A percentile compares a stretch with the other conserved stretches of the same genome.
Conservation (phyloP, 1,140 invertebrate species). For the Harlomillsia oculata region DNA sequence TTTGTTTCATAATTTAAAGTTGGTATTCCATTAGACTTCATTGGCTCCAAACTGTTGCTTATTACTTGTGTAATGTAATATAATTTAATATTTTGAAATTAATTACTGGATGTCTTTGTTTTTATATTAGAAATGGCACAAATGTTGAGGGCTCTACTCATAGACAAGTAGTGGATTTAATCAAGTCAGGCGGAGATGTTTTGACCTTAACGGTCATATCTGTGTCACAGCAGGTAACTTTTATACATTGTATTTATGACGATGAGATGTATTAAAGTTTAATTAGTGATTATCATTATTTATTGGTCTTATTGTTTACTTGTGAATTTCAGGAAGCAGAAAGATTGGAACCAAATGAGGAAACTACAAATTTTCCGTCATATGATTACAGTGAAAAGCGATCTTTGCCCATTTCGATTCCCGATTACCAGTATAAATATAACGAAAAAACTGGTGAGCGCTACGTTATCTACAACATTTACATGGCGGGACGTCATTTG, state of each 20-base stretch:
- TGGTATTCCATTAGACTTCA: background rate
- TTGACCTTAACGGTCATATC: slow-evolving; percentile 92
- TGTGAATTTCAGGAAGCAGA: slow-evolving; percentile 60
- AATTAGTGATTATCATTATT: no score
- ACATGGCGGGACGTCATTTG: slow-evolving; percentile 95
- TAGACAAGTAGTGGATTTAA: slow-evolving; percentile 97
- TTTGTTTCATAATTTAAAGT: no score
- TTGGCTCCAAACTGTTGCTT: no score
- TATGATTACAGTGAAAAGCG: slow-evolving; percentile 98
- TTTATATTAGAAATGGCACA: slow-evolving; percentile 74
- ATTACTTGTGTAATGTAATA: no score
- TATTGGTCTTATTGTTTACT: background rate
- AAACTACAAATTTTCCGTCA: slow-evolving; percentile 73
- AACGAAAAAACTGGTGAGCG: slow-evolving; percentile 71
- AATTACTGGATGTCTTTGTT: no score
- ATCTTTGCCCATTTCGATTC: slow-evolving; percentile 94
- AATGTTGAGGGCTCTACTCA: slow-evolving; percentile 98
- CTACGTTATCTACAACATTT: slow-evolving; percentile 95
- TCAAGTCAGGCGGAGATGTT: slow-evolving; percentile 95
- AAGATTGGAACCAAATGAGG: slow-evolving; percentile 75
- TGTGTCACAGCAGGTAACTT: slow-evolving; percentile 71
- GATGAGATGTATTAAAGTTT: background rate
- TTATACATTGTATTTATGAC: no score
- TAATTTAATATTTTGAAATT: no score
- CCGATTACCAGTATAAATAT: slow-evolving; percentile 69